Evolutionary conservation across 1,140 invertebrate genomes (phyloP), one percentile per base, ranked within the genome.

Genomic region (Bathynomus jamesi): DNA sequence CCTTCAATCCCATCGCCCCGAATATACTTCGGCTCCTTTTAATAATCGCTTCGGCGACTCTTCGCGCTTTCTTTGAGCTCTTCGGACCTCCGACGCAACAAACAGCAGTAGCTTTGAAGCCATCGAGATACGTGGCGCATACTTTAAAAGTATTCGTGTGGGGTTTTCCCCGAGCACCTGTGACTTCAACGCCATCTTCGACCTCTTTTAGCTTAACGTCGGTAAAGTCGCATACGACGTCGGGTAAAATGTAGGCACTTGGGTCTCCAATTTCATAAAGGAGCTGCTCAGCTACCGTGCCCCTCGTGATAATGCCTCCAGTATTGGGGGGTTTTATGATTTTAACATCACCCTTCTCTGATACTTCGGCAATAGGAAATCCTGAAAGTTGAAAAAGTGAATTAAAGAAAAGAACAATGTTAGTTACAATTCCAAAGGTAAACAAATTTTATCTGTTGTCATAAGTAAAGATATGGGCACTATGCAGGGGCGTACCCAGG

Each of bases 251-350:
- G 74, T 86, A 86, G 30, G 78, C 78, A 3, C 76, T 69, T 28
- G 85, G 85, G 76, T 86, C 83, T 10, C 81, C 83, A 64, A 86
- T 82, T 78, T 86, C 85, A 80, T 86, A 86, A 11, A 86, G 69
- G 46, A 86, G 73, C 72, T 86, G 85, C 77, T 86, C 85, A 68
- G 78, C 70, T 31, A 85, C 83, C 25, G 84, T 85, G 53, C 79
- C 83, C 28, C 71, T 68, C 53, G 80, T 81, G 0, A 86, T 81
- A 2, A 85, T 63, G 2, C 85, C 85, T 24, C 85, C 85, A 30
- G 85, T 86, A 17, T 79, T 78, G 17, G 77, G 76, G 32, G 85
- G 85, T 77, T 86, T 86, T 11, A 82, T 84, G 11, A 86, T 78
- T 1, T 82, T 70, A 70, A 85, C 82, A 10, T 77, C 73, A 17